Percentiles rank a stretch among this genome's conserved stretches.
Conservation (phyloP, 1,140 invertebrate genomes). For the Neodiprion fabricii region DNA sequence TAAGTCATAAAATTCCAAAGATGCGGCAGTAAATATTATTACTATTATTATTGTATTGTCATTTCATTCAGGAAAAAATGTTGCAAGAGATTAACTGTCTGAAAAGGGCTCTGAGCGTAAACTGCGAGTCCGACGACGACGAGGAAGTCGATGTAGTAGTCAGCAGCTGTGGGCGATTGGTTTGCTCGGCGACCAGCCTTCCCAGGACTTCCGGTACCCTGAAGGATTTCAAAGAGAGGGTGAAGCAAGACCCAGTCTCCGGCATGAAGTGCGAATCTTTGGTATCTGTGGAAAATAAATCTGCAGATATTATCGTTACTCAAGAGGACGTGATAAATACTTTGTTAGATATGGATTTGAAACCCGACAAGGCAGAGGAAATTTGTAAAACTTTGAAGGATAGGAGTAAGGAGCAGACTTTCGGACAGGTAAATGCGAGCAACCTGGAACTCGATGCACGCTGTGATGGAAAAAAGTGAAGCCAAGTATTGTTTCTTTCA, state of each 20-base stretch:
- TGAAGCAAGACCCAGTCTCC: too few relatives aligned
- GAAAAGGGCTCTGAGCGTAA: conserved; percentile 53
- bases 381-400: conserved; percentile 46
- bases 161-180: conserved; percentile 8
- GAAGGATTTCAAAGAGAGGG: too few relatives aligned
- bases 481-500: conserved; percentile 2
- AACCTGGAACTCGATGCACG: not conserved
- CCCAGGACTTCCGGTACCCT: not conserved
- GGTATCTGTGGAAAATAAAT: too few relatives aligned
- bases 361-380: conserved; percentile 44
- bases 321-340: conserved; percentile 49
- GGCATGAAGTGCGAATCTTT: too few relatives aligned
- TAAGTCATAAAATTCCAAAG: too few relatives aligned
- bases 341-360: conserved; percentile 48
- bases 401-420: conserved; percentile 37
- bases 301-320: conserved; percentile 35
- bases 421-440: conserved; percentile 15
- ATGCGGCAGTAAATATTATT: too few relatives aligned
- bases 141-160: conserved; percentile 32
- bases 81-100: conserved; percentile 56
- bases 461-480: not conserved
- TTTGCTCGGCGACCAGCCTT: not conserved
- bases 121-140: conserved; percentile 45
- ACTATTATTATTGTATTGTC: not conserved
- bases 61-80: conserved; percentile 54